These are phyloP conservation scores for Myiothlypis coronata DNA, from an alignment of 2,797 vertebrate genomes.

Conservation along the genomic window DNA sequence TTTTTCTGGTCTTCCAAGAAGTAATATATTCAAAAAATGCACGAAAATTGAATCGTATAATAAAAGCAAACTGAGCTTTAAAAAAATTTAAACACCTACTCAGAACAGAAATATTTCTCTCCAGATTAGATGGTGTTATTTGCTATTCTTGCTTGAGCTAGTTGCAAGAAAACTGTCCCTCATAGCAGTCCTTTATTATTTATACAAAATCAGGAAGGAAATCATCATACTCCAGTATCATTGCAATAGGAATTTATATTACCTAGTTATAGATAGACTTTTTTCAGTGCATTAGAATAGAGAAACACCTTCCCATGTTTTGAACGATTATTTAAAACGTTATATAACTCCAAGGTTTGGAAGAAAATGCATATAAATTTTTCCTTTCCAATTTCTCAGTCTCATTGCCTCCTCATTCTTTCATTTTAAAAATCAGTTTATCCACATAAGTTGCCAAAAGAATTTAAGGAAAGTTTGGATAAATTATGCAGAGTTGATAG, in stretches of 20 bases:
- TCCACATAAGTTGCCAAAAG: neutral
- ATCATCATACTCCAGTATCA: neutral
- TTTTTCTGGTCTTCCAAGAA: neutral
- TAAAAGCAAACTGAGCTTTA: neutral
- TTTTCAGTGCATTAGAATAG: neutral
- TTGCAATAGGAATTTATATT: conserved; percentile 4
- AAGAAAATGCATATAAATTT: neutral
- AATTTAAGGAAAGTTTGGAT: neutral
- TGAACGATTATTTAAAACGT: neutral
- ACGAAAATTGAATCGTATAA: neutral
- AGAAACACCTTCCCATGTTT: neutral
- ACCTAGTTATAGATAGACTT: neutral
- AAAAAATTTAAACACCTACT: conserved; percentile 10
- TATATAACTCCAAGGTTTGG: neutral
- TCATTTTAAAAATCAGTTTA: neutral
- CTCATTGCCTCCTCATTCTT: neutral
- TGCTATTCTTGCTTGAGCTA: neutral
- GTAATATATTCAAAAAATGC: neutral
- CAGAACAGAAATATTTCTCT: conserved; percentile 5
- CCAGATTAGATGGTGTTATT: neutral
- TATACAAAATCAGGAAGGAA: conserved; percentile 7
- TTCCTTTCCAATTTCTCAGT: neutral
- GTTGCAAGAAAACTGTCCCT: neutral
- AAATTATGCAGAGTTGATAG: neutral
- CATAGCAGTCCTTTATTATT: neutral